Conservation (phyloP, 1,140 invertebrate species). For the Frieseomelitta varia region DNA sequence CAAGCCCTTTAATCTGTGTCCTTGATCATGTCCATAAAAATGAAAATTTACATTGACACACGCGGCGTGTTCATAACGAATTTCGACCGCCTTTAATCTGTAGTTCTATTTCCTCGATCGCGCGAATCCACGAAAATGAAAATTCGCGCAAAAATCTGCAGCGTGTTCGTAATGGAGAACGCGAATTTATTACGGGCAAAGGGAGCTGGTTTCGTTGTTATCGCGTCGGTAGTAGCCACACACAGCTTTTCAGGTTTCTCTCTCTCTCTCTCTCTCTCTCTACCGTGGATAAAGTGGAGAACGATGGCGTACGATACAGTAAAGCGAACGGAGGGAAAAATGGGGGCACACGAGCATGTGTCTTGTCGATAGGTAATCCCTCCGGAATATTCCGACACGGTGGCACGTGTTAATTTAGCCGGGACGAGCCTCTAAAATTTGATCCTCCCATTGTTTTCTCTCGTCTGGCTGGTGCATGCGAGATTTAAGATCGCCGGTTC, state of each 20-base stretch:
- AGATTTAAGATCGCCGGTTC: conserved; percentile 38
- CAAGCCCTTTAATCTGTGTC: no score
- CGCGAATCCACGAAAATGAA: no score
- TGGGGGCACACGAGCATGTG: not conserved
- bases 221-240: not conserved
- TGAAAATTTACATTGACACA: no score
- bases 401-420: conserved; percentile 39
- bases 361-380: conserved; percentile 35
- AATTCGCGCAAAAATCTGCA: no score
- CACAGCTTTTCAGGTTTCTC: not conserved
- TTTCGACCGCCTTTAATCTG: no score
- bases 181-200: no score
- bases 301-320: not conserved
- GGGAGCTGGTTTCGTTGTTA: not conserved
- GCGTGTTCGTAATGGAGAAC: no score
- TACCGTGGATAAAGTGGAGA: not conserved
- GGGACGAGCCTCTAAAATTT: conserved; percentile 29
- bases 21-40: no score
- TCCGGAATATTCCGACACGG: not conserved
- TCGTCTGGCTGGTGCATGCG: conserved; percentile 20
- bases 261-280: not conserved
- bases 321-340: conserved; percentile 7
- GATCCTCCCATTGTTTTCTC: conserved; percentile 8
- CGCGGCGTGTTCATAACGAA: no score
- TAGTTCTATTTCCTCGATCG: no score